phyloP scores from a whole-genome alignment of 1,140 invertebrate species.

The Pachyrhynchus sulphureomaculatus region DNA sequence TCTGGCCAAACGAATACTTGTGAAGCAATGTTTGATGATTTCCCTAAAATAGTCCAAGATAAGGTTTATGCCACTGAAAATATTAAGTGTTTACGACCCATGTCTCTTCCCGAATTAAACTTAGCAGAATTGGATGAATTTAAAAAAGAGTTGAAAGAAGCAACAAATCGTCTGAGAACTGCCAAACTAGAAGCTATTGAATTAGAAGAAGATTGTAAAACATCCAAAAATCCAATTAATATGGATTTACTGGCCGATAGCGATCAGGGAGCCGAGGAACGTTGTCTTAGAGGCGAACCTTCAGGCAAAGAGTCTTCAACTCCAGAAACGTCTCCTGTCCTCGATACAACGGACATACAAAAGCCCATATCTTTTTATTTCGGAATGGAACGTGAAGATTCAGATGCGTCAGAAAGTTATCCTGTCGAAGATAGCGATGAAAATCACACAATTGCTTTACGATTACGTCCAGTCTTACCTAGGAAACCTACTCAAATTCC shows the following conservation, averaged over 20 bases:
- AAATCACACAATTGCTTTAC: constrained; percentile 64
- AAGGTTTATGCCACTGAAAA: constrained; percentile 27
- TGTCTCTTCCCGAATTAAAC: constrained; percentile 54
- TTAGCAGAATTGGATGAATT: constrained; percentile 66
- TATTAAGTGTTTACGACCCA: constrained; percentile 7
- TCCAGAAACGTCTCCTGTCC: constrained; percentile 55
- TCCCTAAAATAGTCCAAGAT: constrained; percentile 1
- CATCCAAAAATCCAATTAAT: background rate
- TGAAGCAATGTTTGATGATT: constrained; percentile 1
- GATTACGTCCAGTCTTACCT: constrained; percentile 73
- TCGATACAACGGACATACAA: constrained; percentile 36
- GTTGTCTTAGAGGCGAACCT: constrained; percentile 19
- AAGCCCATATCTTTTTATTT: constrained; percentile 76
- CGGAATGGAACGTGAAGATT: constrained; percentile 62
- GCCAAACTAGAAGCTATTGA: background rate
- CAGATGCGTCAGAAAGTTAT: constrained; percentile 55
- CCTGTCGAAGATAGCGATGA: constrained; percentile 51
- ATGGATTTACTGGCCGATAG: background rate
- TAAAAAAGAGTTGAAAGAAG: constrained; percentile 58
- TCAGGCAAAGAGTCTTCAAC: constrained; percentile 63
- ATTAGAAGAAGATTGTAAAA: background rate
- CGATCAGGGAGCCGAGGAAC: background rate
- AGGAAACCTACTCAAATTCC: constrained; percentile 74
- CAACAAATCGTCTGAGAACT: background rate
- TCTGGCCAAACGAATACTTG: constrained; percentile 42